Percentiles rank a stretch among this genome's conserved stretches.
Conservation (phyloP, 1,140 invertebrate genomes). For the Drosophila auraria region DNA sequence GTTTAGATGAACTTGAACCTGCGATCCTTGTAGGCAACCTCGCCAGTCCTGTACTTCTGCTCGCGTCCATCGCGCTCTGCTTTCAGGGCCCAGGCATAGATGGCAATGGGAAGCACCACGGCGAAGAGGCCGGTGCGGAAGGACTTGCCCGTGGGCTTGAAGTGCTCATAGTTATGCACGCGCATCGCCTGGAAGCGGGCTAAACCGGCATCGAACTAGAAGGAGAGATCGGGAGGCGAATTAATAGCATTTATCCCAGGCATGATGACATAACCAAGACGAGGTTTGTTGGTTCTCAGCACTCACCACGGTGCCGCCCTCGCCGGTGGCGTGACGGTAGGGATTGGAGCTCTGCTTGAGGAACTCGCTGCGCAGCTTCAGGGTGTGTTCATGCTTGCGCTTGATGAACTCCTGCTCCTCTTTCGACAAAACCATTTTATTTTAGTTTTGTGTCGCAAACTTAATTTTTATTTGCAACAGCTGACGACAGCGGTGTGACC, state of each 20-base stretch:
- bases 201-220: conserved; percentile 91
- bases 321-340: conserved; percentile 86
- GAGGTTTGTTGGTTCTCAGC: conserved; percentile 14
- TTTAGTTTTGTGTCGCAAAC: conserved; percentile 38
- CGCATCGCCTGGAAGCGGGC: conserved; percentile 90
- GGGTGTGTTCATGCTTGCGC: conserved; percentile 77
- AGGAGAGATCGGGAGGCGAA: conserved; percentile 11
- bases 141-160: conserved; percentile 88
- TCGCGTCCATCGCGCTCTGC: conserved; percentile 87
- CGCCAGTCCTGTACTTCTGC: conserved; percentile 87
- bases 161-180: conserved; percentile 88
- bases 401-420: conserved; percentile 67
- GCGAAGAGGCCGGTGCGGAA: conserved; percentile 86
- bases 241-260: conserved; percentile 17
- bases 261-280: conserved; percentile 83
- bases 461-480: conserved; percentile 46
- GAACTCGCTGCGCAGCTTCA: conserved; percentile 86
- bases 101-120: conserved; percentile 87
- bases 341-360: conserved; percentile 90
- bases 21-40: conserved; percentile 90
- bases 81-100: conserved; percentile 86
- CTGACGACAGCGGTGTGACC: conserved; percentile 51
- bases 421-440: conserved; percentile 60
- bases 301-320: conserved; percentile 88
- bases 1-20: conserved; percentile 87